Conservation (phyloP, 2,797 vertebrate genomes). For the Phoeniculus purpureus region DNA sequence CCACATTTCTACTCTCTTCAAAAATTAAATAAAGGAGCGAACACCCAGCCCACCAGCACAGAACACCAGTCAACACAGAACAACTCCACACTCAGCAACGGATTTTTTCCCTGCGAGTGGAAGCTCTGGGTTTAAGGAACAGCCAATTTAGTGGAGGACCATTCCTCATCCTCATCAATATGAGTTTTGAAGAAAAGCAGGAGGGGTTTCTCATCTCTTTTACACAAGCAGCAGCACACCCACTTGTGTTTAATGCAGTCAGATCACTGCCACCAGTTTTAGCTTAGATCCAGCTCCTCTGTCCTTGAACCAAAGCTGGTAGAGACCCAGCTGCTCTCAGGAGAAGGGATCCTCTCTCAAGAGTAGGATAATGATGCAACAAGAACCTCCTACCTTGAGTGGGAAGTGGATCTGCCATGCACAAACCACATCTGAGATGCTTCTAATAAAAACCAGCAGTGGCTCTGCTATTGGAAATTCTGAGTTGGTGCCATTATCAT, state of each 20-base stretch:
- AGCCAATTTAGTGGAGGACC: neutral
- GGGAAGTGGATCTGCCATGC: neutral
- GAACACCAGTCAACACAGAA: neutral
- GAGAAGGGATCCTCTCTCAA: neutral
- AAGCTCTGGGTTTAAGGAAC: neutral
- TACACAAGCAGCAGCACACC: neutral
- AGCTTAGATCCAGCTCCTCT: neutral
- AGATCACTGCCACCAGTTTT: neutral
- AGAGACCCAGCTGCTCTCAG: neutral
- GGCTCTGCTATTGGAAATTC: neutral
- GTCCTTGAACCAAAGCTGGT: neutral
- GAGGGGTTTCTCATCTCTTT: neutral
- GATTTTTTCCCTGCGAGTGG: neutral
- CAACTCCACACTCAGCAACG: neutral
- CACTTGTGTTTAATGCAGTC: neutral
- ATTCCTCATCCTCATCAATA: neutral
- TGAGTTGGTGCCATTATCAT: fast-evolving
- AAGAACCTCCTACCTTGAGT: neutral
- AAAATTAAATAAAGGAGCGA: neutral
- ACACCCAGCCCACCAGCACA: neutral
- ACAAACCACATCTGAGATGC: neutral
- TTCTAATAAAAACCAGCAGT: neutral
- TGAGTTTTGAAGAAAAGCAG: neutral
- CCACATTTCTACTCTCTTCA: neutral
- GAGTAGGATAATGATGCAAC: fast-evolving